Percentiles rank a stretch among this genome's conserved stretches.
phyloP scores from a whole-genome alignment of 2,888 invertebrate species.

The Stictocephala bisonia region DNA sequence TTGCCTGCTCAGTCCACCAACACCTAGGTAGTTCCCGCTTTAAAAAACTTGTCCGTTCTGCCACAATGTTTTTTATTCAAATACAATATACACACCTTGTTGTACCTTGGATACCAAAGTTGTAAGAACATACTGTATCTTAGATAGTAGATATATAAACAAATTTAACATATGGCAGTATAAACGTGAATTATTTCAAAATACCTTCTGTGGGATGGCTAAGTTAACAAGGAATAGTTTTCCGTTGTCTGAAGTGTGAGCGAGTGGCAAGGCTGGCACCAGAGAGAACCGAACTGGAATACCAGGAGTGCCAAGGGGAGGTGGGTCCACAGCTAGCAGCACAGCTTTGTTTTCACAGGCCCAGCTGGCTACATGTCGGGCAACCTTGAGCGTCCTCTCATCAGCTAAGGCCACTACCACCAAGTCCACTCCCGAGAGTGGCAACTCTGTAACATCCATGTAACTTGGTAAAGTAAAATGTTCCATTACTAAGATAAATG shows the following conservation, averaged over 20 bases:
- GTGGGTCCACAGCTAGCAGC: slow-evolving; percentile 81
- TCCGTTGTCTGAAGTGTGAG: slow-evolving; percentile 72
- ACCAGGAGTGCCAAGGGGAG: slow-evolving; percentile 73
- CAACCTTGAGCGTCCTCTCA: slow-evolving; percentile 66
- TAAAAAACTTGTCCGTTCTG: no score
- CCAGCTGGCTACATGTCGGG: slow-evolving; percentile 74
- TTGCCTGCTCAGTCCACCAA: no score
- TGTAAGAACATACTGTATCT: no score
- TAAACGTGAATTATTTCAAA: no score
- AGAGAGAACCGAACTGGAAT: slow-evolving; percentile 76
- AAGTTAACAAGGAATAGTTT: slow-evolving; percentile 88
- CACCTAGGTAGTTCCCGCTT: no score
- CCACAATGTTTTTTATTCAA: no score
- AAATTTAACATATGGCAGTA: no score
- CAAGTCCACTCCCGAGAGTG: slow-evolving; percentile 67
- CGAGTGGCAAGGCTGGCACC: slow-evolving; percentile 77
- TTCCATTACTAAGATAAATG: background rate
- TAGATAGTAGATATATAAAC: no score
- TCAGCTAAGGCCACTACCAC: slow-evolving; percentile 68
- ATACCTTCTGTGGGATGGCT: slow-evolving; percentile 82
- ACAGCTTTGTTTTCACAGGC: slow-evolving; percentile 77
- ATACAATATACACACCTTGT: no score
- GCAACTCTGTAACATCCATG: slow-evolving; percentile 62
- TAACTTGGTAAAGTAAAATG: background rate
- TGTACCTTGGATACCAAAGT: no score